Percentiles rank a stretch among this genome's conserved stretches.
Evolutionary conservation across 2,888 invertebrate genomes (phyloP).

Genomic region (Drosophila mimetica): DNA sequence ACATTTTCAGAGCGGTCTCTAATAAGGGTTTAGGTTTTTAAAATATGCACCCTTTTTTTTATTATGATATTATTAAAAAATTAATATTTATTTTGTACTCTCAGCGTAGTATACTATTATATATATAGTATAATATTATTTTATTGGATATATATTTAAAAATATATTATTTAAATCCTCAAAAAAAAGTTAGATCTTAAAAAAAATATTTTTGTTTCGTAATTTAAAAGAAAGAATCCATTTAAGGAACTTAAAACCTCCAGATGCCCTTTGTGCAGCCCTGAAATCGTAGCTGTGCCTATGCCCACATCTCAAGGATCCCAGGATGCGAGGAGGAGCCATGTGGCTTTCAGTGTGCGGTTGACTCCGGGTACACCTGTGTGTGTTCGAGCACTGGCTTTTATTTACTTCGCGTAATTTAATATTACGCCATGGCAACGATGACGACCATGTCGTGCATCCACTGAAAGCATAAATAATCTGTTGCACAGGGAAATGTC

Average conservation of each 20-base stretch:
- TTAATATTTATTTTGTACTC: too few relatives aligned
- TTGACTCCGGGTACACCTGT: conserved; percentile 11
- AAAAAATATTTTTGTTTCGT: too few relatives aligned
- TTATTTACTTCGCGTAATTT: conserved; percentile 74
- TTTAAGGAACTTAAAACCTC: neutral
- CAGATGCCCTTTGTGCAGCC: neutral
- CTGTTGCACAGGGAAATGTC: conserved; percentile 60
- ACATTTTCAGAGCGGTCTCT: neutral
- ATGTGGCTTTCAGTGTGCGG: conserved; percentile 13
- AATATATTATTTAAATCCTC: too few relatives aligned
- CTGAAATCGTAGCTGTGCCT: conserved; percentile 23
- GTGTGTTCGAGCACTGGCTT: conserved; percentile 32
- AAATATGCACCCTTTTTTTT: neutral
- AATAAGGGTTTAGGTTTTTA: neutral
- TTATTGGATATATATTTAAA: too few relatives aligned
- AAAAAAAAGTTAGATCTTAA: too few relatives aligned
- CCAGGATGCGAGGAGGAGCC: conserved; percentile 4
- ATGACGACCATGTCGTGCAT: conserved; percentile 23
- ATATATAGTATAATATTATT: too few relatives aligned
- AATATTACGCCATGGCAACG: conserved; percentile 58
- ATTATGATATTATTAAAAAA: neutral
- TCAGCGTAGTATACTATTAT: too few relatives aligned
- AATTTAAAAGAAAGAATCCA: too few relatives aligned
- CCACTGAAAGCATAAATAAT: conserved; percentile 71
- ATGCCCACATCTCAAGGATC: conserved; percentile 11